phyloP scores from a whole-genome alignment of 2,113 vertebrate species.

The Leucoraja erinaceus region DNA sequence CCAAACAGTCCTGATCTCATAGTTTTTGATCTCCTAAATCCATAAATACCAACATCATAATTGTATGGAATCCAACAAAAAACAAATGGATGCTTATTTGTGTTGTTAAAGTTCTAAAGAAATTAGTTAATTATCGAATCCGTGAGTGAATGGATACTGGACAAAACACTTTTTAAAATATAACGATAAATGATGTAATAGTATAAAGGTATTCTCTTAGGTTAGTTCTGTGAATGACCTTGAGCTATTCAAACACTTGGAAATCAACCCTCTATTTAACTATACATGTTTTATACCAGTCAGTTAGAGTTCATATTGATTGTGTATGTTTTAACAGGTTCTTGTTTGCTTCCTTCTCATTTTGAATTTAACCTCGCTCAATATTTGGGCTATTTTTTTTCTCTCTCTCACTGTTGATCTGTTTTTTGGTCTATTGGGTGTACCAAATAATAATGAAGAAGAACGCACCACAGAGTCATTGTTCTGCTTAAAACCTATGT shows the following conservation, averaged over 20 bases:
- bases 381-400: background rate
- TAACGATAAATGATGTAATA: background rate
- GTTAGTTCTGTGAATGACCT: background rate
- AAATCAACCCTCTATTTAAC: background rate
- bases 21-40: background rate
- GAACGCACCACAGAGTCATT: background rate
- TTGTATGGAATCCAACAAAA: background rate
- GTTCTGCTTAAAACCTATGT: background rate
- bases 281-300: background rate
- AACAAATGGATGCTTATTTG: background rate
- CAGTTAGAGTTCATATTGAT: background rate
- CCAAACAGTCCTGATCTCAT: too few species aligned
- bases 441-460: background rate
- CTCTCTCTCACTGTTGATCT: background rate
- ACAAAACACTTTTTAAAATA: background rate
- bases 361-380: background rate
- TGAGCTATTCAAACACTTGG: slow-evolving; percentile 20
- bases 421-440: background rate
- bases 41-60: background rate
- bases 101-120: background rate
- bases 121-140: background rate
- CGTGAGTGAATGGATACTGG: background rate
- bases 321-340: background rate
- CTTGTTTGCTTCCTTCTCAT: background rate
- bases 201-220: background rate